Evolutionary conservation across 2,888 invertebrate genomes (phyloP).

Genomic region (Cheilosia impressa): DNA sequence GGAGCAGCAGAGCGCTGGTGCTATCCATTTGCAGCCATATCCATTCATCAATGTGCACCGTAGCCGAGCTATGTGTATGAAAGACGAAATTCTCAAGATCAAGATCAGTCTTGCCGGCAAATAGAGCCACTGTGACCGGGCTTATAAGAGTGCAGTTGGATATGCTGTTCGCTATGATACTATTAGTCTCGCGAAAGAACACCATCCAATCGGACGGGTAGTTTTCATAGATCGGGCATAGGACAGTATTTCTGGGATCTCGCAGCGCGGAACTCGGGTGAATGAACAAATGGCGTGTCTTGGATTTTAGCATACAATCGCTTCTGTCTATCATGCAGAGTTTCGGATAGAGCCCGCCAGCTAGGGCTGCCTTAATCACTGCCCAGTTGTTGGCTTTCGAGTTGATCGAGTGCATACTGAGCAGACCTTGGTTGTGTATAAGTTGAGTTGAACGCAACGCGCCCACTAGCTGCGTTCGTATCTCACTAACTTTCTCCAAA

Average conservation of each 20-base stretch:
- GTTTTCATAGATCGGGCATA: constrained; percentile 1
- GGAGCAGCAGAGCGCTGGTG: constrained; percentile 87
- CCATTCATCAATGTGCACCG: constrained; percentile 88
- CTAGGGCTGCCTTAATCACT: constrained; percentile 94
- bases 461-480: constrained; percentile 92
- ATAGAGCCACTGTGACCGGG: constrained; percentile 90
- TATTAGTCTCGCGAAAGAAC: constrained; percentile 90
- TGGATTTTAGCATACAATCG: constrained; percentile 86
- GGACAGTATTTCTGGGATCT: constrained; percentile 34
- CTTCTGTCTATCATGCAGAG: constrained; percentile 89
- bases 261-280: constrained; percentile 85
- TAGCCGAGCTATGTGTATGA: constrained; percentile 4
- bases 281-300: constrained; percentile 76
- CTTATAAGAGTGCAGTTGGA: constrained; percentile 90
- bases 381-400: constrained; percentile 95
- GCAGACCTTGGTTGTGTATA: constrained; percentile 88
- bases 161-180: constrained; percentile 85
- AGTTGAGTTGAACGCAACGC: constrained; percentile 86
- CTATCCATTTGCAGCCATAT: constrained; percentile 88
- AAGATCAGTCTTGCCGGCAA: constrained; percentile 81
- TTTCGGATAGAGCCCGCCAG: constrained; percentile 95
- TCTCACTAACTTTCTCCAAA: constrained; percentile 94
- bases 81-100: constrained; percentile 43
- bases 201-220: constrained; percentile 92
- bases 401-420: constrained; percentile 91